A percentile compares a stretch with the other conserved stretches of the same genome.
phyloP scores from a whole-genome alignment of 2,888 invertebrate species.

The Caenorhabditis sp. region DNA sequence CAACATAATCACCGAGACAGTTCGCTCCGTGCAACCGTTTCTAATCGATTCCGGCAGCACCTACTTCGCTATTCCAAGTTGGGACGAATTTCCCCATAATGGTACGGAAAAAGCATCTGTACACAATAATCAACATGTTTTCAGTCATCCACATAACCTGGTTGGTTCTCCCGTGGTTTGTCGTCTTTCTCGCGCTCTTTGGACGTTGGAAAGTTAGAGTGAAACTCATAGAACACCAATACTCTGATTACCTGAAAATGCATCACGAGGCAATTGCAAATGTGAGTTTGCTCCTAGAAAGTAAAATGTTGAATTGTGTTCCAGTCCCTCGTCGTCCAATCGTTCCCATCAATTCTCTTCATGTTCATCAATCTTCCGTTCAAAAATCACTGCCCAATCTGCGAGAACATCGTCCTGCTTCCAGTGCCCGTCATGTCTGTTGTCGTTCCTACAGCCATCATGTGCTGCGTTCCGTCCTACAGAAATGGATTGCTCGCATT shows the following conservation, averaged over 20 bases:
- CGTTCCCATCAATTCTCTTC: not conserved
- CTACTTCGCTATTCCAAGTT: not conserved
- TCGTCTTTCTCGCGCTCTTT: not conserved
- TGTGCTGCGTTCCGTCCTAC: not conserved
- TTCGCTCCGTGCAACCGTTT: too few species aligned
- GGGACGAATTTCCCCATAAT: not conserved
- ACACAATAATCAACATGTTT: not conserved
- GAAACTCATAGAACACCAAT: not conserved
- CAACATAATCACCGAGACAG: too few species aligned
- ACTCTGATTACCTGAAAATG: not conserved
- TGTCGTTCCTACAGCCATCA: not conserved
- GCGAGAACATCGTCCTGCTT: not conserved
- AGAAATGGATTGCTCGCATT: not conserved
- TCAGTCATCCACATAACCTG: not conserved
- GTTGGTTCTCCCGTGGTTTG: not conserved
- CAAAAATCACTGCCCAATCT: not conserved
- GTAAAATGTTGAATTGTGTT: not conserved
- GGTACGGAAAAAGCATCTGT: not conserved
- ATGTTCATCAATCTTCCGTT: not conserved
- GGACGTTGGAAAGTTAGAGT: not conserved
- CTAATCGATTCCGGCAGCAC: too few species aligned
- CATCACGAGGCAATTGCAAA: not conserved
- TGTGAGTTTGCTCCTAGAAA: too few species aligned
- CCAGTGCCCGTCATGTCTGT: not conserved
- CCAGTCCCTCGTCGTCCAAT: not conserved